These are phyloP conservation scores for Paguma larvata DNA, from an alignment of 2,797 vertebrate species.

Conservation along the genomic window DNA sequence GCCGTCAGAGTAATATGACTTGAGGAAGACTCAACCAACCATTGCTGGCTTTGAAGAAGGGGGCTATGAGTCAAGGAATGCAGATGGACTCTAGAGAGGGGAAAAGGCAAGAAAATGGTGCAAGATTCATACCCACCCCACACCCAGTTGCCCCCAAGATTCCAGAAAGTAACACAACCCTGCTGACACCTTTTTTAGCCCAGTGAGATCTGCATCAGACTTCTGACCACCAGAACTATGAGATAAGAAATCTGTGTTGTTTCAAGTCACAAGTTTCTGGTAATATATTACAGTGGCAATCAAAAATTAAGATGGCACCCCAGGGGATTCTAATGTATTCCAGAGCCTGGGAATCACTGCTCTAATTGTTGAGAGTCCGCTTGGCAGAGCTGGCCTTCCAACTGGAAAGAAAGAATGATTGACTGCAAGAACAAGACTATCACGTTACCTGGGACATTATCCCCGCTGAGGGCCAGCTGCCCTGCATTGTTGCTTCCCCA, in stretches of 20 bases:
- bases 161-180: neutral
- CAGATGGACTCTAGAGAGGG: neutral
- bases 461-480: slow-evolving; percentile 84
- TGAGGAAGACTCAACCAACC: neutral
- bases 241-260: neutral
- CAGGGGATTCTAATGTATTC: neutral
- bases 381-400: neutral
- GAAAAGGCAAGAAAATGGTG: neutral
- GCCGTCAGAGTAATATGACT: neutral
- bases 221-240: neutral
- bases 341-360: slow-evolving; percentile 4
- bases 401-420: slow-evolving; percentile 6
- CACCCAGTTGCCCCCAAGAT: neutral
- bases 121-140: neutral
- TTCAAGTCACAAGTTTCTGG: neutral
- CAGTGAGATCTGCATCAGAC: neutral
- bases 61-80: neutral
- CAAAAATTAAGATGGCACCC: neutral
- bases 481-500: slow-evolving; percentile 90
- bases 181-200: neutral
- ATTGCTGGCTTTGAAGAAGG: neutral
- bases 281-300: neutral
- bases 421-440: neutral
- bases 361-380: neutral
- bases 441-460: slow-evolving; percentile 44